These are phyloP conservation scores for Malthinus seriepunctatus DNA, from an alignment of 2,888 invertebrate genomes.

Conservation along the genomic window DNA sequence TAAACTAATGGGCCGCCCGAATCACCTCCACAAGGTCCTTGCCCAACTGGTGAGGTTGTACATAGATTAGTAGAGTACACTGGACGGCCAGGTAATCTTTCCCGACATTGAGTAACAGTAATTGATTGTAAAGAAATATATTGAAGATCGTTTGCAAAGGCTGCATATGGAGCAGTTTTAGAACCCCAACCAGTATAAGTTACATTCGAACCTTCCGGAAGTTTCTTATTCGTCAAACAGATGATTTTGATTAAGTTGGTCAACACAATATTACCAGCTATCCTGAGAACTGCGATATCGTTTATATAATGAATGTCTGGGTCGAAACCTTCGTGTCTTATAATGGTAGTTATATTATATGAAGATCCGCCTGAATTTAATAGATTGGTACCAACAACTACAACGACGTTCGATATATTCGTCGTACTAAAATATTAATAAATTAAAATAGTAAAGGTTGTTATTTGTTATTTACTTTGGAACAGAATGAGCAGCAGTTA, in stretches of 20 bases:
- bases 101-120: conserved; percentile 47
- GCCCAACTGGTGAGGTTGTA: neutral
- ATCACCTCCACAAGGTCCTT: conserved; percentile 1
- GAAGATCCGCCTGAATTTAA: too few species aligned
- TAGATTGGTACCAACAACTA: too few species aligned
- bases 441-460: too few species aligned
- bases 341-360: too few species aligned
- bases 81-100: neutral
- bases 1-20: neutral
- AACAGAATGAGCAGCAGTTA: too few species aligned
- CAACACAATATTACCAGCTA: conserved; percentile 9
- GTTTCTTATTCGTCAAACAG: neutral
- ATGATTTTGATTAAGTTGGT: neutral
- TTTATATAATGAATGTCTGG: too few species aligned
- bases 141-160: conserved; percentile 59
- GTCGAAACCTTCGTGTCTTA: too few species aligned
- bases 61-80: neutral
- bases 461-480: too few species aligned
- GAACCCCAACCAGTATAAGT: conserved; percentile 28
- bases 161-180: conserved; percentile 58
- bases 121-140: conserved; percentile 57
- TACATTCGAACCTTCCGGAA: conserved; percentile 9
- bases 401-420: too few species aligned
- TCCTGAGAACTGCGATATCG: conserved; percentile 31
- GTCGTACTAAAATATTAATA: too few species aligned